Percentiles rank a stretch among this genome's conserved stretches.
Evolutionary conservation across 2,888 invertebrate species (phyloP).

Genomic region (Shargacucullia verbasci): DNA sequence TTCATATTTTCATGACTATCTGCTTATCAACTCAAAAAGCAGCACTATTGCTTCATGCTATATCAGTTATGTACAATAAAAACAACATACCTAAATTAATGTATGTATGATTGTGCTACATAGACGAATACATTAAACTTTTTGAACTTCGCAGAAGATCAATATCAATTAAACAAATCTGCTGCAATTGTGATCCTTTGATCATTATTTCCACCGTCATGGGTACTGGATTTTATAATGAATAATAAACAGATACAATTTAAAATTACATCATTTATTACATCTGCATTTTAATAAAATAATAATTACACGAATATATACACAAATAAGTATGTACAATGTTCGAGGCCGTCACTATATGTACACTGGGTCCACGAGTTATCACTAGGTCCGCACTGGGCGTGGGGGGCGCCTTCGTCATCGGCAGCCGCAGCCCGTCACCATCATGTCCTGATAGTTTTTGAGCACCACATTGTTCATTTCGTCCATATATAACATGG

Average conservation of each 20-base stretch:
- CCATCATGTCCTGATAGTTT: conserved; percentile 99
- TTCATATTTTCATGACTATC: too few relatives aligned
- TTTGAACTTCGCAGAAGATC: too few relatives aligned
- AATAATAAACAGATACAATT: conserved; percentile 55
- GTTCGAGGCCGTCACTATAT: conserved; percentile 87
- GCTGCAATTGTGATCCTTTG: not conserved
- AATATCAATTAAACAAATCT: too few relatives aligned
- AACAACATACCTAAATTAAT: too few relatives aligned
- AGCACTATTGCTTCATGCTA: too few relatives aligned
- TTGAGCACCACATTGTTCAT: conserved; percentile 98
- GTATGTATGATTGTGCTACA: too few relatives aligned
- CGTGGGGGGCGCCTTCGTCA: conserved; percentile 87
- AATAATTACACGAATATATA: conserved; percentile 88
- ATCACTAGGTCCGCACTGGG: conserved; percentile 84
- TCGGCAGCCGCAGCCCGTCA: conserved; percentile 99
- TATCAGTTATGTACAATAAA: too few relatives aligned
- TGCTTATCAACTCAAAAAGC: too few relatives aligned
- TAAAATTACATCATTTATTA: conserved; percentile 85
- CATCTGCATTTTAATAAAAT: conserved; percentile 87
- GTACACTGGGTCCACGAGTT: conserved; percentile 87
- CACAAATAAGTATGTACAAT: conserved; percentile 85
- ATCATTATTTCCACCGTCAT: conserved; percentile 7
- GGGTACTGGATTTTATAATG: conserved; percentile 13
- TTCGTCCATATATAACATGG: conserved; percentile 98
- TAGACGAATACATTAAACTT: too few relatives aligned